Evolutionary conservation across 2,888 invertebrate species (phyloP).

Genomic region (Pristionchus exspectatus): DNA sequence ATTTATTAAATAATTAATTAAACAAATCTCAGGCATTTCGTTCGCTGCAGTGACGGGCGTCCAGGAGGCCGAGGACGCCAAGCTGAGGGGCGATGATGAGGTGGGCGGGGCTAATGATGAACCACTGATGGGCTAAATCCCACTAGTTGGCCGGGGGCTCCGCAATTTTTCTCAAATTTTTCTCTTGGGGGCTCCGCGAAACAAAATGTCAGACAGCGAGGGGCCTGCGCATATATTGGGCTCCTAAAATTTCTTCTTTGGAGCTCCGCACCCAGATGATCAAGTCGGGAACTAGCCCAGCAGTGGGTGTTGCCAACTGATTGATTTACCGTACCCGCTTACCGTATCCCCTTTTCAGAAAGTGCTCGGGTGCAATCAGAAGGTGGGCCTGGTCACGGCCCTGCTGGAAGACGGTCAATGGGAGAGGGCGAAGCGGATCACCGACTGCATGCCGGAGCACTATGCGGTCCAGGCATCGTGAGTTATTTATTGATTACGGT

Average conservation of each 20-base stretch:
- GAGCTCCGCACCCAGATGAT: too few relatives aligned
- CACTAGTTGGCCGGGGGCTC: too few relatives aligned
- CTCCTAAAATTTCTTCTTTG: too few relatives aligned
- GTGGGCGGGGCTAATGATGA: conserved; percentile 80
- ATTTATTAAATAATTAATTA: too few relatives aligned
- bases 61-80: conserved; percentile 69
- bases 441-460: conserved; percentile 88
- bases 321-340: not conserved
- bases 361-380: conserved; percentile 86
- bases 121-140: too few relatives aligned
- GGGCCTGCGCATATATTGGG: too few relatives aligned
- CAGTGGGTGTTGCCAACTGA: too few relatives aligned
- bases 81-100: conserved; percentile 70
- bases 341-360: conserved; percentile 59
- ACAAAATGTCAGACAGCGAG: too few relatives aligned
- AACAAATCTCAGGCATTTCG: conserved; percentile 56
- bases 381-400: conserved; percentile 93
- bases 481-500: conserved; percentile 36
- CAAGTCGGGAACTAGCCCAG: too few relatives aligned
- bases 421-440: conserved; percentile 89
- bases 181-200: too few relatives aligned
- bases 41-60: conserved; percentile 66
- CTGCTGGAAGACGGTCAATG: conserved; percentile 92
- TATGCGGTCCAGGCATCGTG: conserved; percentile 75
- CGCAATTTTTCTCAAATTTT: too few relatives aligned